Base-by-base conservation (phyloP, 2,888 invertebrate species). In the Tortricodes alternella region DNA sequence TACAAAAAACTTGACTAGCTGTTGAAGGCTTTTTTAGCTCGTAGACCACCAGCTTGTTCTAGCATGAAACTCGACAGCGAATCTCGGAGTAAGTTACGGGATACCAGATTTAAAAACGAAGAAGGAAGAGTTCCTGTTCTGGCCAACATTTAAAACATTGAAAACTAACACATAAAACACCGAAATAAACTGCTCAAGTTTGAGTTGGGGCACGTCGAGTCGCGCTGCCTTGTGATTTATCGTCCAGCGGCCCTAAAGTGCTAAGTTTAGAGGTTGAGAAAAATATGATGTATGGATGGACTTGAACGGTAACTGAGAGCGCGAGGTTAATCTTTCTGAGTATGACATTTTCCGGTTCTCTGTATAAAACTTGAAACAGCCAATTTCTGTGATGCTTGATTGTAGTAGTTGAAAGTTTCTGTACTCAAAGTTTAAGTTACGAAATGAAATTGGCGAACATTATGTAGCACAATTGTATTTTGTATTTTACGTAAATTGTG, bases 151-250 rank as follows among this genome's bases (percentile, higher is more conserved):
- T 21, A 21, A 21, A 21, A 21, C 21, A 21, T 21, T 21, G 5
- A 21, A 29, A 29, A 9, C n/a, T 29, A 29, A 11, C 34, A 13
- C 34, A 41, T 32, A 41, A 39, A 50, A 52, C 27, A 39, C 24
- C 18, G 46, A 27, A 53, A 38, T 46, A 53, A 24, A 53, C 46
- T 48, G 34, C 32, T 16, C 39, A 34, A 46, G 46, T 53, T 53
- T 19, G 37, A 29, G 29, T 32, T 8, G 16, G 16, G 13, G n/a
- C 44, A 29, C 15, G 44, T 44, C 44, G 44, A 11, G 64, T 64
- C 75, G 68, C 70, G 70, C 74, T 71, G 76, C 55, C 67, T 51
- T 37, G 29, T 65, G 73, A 76, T 76, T 74, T 76, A 76, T 73
- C 56, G 52, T 19, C 34, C 32, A 13, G 57, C 46, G 43, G 11